Conservation (phyloP, 2,888 invertebrate genomes). For the Netelia fuscicornis region DNA sequence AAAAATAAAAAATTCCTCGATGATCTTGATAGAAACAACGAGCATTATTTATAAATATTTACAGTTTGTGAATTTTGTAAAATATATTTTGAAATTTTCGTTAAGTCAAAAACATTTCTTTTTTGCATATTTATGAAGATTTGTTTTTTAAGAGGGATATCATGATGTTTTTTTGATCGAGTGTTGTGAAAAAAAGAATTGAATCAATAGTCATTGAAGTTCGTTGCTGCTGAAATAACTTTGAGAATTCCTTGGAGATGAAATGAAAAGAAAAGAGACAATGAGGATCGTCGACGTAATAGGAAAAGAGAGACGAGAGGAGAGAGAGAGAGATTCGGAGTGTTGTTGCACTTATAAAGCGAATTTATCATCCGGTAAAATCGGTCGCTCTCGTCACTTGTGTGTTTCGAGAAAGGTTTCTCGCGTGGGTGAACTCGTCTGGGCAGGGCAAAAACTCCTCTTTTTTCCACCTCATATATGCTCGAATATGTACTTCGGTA, state of each 20-base stretch:
- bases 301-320: not conserved
- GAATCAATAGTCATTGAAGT: too few relatives aligned
- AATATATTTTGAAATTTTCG: too few relatives aligned
- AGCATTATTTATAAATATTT: too few relatives aligned
- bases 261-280: not conserved
- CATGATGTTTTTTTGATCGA: too few relatives aligned
- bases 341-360: conserved; percentile 54
- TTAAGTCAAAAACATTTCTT: too few relatives aligned
- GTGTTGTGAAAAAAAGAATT: too few relatives aligned
- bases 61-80: too few relatives aligned
- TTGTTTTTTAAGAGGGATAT: too few relatives aligned
- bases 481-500: conserved; percentile 22
- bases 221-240: too few relatives aligned
- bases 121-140: too few relatives aligned
- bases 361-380: conserved; percentile 63
- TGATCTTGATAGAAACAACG: not conserved
- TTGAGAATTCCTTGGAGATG: not conserved
- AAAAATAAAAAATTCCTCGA: not conserved
- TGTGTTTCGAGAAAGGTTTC: conserved; percentile 43
- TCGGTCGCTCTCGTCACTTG: conserved; percentile 65
- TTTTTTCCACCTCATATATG: conserved; percentile 2
- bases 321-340: not conserved
- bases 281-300: conserved; percentile 4
- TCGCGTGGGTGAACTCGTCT: conserved; percentile 73
- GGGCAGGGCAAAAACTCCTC: conserved; percentile 62